Percentiles rank a stretch among this genome's conserved stretches.
Conservation (phyloP, 37 sponge, comb jelly and placozoan species). For the Cladorhizidae sp. region DNA sequence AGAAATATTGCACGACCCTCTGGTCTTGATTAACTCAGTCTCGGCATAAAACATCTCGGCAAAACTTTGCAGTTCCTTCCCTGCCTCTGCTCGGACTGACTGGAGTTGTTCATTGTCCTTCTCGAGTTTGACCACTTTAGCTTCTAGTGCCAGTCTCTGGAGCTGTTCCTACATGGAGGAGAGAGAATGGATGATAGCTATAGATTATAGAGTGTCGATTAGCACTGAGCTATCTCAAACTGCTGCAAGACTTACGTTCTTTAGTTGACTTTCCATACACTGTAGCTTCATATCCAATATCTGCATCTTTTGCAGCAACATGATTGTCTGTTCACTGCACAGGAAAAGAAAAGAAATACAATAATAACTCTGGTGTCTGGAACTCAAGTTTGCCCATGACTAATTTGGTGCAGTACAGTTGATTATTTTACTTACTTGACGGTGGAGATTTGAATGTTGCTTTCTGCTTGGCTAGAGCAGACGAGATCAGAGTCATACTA, state of each 20-base stretch:
- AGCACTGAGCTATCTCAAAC: background rate
- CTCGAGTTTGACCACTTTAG: constrained; percentile 57
- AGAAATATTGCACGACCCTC: constrained; percentile 6
- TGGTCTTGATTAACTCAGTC: constrained; percentile 21
- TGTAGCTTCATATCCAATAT: constrained; percentile 58
- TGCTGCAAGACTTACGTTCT: constrained; percentile 6
- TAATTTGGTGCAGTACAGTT: too few species aligned
- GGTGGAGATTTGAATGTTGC: too few species aligned
- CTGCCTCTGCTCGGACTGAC: constrained; percentile 19
- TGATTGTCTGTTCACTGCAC: constrained; percentile 35
- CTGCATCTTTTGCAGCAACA: constrained; percentile 41
- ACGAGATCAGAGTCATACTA: too few species aligned
- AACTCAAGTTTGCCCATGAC: too few species aligned
- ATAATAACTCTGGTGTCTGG: too few species aligned
- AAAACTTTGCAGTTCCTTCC: constrained; percentile 60
- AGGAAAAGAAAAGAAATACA: too few species aligned
- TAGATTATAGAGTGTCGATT: too few species aligned
- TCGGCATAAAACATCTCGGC: constrained; percentile 52
- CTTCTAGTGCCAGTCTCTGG: constrained; percentile 57
- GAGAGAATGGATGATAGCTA: background rate
- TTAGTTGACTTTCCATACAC: constrained; percentile 52
- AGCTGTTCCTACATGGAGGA: constrained; percentile 39
- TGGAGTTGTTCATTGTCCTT: constrained; percentile 53
- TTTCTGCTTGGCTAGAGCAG: too few species aligned
- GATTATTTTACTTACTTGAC: too few species aligned